These are phyloP conservation scores for Platorchestia sp. DNA, from an alignment of 1,140 invertebrate species.

Conservation along the genomic window DNA sequence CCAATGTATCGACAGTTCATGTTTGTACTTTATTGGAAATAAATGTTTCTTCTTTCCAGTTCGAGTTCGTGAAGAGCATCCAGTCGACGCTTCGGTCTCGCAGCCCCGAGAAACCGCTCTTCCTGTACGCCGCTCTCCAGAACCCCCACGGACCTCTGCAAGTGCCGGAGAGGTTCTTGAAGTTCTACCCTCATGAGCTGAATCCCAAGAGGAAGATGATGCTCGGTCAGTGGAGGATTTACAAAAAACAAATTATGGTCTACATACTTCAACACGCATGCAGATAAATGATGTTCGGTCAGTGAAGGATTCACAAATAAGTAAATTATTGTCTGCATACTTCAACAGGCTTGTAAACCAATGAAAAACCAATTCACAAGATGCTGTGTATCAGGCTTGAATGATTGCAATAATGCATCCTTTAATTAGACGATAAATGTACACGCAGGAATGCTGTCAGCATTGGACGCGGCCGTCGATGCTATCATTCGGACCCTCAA, in stretches of 20 bases:
- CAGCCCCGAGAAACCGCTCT: slow-evolving; percentile 70
- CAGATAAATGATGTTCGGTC: too few relatives aligned
- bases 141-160: slow-evolving; percentile 72
- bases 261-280: background rate
- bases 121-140: slow-evolving; percentile 73
- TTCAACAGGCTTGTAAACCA: background rate
- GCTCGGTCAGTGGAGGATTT: slow-evolving; percentile 68
- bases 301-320: background rate
- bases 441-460: slow-evolving; percentile 72
- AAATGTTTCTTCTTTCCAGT: too few relatives aligned
- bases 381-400: background rate
- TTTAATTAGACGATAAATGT: background rate
- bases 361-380: background rate
- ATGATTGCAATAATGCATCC: background rate
- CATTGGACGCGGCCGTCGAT: slow-evolving; percentile 72
- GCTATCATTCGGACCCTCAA: slow-evolving; percentile 71
- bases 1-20: too few relatives aligned
- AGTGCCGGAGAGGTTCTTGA: slow-evolving; percentile 70
- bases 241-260: background rate
- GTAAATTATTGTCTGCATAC: background rate
- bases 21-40: too few relatives aligned
- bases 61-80: slow-evolving; percentile 35
- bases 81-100: background rate
- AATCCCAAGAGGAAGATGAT: slow-evolving; percentile 70
- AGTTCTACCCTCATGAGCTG: slow-evolving; percentile 69